Evolutionary conservation across 2,888 invertebrate species (phyloP).

Genomic region (Arenicola marina): DNA sequence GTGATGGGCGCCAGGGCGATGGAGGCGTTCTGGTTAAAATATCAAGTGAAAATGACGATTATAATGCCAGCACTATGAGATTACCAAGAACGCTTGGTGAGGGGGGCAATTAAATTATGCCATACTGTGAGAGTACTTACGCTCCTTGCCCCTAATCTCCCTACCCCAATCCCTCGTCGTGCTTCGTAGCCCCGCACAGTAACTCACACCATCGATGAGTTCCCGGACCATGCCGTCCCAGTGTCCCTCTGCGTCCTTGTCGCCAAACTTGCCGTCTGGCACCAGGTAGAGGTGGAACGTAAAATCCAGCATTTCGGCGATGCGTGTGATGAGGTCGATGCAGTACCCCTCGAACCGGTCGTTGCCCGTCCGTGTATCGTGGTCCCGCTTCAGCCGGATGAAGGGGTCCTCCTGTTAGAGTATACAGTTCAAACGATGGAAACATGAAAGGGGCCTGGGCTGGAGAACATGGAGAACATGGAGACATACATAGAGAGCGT

Average conservation of each 20-base stretch:
- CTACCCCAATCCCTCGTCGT: too few relatives aligned
- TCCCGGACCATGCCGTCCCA: slow-evolving; percentile 61
- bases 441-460: too few relatives aligned
- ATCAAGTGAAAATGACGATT: too few relatives aligned
- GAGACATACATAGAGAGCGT: too few relatives aligned
- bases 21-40: slow-evolving; percentile 59
- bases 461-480: too few relatives aligned
- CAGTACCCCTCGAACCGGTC: slow-evolving; percentile 54
- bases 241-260: slow-evolving; percentile 39
- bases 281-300: slow-evolving; percentile 53
- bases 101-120: too few relatives aligned
- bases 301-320: slow-evolving; percentile 47
- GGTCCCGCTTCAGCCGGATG: slow-evolving; percentile 45
- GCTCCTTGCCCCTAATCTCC: too few relatives aligned
- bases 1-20: slow-evolving; percentile 56
- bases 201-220: slow-evolving; percentile 53
- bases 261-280: slow-evolving; percentile 53
- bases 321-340: slow-evolving; percentile 51
- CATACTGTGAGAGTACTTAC: too few relatives aligned
- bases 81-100: too few relatives aligned
- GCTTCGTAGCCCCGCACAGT: too few relatives aligned
- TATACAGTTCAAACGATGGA: too few relatives aligned
- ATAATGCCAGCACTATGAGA: too few relatives aligned
- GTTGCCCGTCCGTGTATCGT: slow-evolving; percentile 40
- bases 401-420: slow-evolving; percentile 54